phyloP scores from a whole-genome alignment of 1,140 invertebrate species.

The Tetraneura akinire region DNA sequence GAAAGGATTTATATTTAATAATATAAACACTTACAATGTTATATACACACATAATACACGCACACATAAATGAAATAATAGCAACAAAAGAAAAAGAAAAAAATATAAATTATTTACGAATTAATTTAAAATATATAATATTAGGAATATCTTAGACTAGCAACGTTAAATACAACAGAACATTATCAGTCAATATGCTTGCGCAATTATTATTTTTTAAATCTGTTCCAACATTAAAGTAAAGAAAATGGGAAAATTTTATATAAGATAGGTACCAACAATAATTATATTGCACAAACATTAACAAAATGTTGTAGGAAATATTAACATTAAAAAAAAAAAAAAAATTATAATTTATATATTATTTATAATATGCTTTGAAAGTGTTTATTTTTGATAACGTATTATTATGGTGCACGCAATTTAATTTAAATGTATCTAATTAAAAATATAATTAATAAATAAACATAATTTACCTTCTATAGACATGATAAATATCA shows the following conservation, averaged over 20 bases:
- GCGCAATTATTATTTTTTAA: conserved; percentile 50
- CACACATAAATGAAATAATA: conserved; percentile 50
- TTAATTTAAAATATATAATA: conserved; percentile 45
- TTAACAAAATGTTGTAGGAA: conserved; percentile 50
- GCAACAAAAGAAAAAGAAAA: conserved; percentile 47
- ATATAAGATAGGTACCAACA: conserved; percentile 42
- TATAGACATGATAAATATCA: conserved; percentile 48
- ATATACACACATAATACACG: conserved; percentile 51
- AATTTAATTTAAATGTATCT: conserved; percentile 50
- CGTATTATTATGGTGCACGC: conserved; percentile 49
- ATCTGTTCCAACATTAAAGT: conserved; percentile 44
- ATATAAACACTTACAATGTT: conserved; percentile 40
- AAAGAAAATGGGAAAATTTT: conserved; percentile 35
- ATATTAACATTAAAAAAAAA: conserved; percentile 43
- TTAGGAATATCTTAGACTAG: conserved; percentile 51
- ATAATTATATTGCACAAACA: conserved; percentile 51
- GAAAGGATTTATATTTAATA: conserved; percentile 37
- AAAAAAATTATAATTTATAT: conserved; percentile 46
- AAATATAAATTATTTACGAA: conserved; percentile 43
- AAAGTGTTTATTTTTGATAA: conserved; percentile 42
- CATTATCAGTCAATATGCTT: conserved; percentile 50
- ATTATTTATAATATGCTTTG: conserved; percentile 37
- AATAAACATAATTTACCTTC: conserved; percentile 51
- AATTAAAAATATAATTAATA: conserved; percentile 51
- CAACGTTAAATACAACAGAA: conserved; percentile 49